Percentiles rank a stretch among this genome's conserved stretches.
Conservation (phyloP, 30 jellyfish, hydroid and myxozoan species). For the Catostylus mosaicus region DNA sequence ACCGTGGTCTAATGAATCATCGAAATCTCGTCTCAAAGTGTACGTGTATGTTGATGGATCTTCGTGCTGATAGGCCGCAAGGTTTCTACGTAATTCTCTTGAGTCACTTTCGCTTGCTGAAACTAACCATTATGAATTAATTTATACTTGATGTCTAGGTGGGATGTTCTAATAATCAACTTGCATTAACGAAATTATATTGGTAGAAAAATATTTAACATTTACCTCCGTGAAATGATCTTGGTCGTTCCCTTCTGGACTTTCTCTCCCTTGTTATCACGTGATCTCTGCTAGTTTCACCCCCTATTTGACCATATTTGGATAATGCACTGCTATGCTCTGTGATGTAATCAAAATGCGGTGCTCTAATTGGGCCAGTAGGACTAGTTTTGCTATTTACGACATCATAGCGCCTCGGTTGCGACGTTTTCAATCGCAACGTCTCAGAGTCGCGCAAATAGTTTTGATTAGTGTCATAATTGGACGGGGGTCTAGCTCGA, state of each 20-base stretch:
- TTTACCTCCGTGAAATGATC: slow-evolving; percentile 66
- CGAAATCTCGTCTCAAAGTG: background rate
- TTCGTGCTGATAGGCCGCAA: slow-evolving; percentile 22
- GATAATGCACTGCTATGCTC: background rate
- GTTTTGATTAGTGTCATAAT: slow-evolving; percentile 16
- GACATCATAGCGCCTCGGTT: slow-evolving; percentile 9
- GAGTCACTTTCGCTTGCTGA: slow-evolving; percentile 41
- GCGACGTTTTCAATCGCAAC: slow-evolving; percentile 7
- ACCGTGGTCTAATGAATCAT: too few species aligned
- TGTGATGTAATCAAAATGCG: slow-evolving; percentile 35
- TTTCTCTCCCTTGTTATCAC: slow-evolving; percentile 28
- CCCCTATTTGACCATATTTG: background rate
- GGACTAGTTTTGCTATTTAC: background rate
- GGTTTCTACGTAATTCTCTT: slow-evolving; percentile 23
- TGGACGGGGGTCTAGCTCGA: background rate
- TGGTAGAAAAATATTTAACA: too few species aligned
- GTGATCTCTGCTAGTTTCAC: background rate
- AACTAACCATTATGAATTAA: background rate
- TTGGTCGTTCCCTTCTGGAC: slow-evolving; percentile 66
- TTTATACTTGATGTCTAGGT: too few species aligned
- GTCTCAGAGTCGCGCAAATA: slow-evolving; percentile 5
- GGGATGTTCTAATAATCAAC: too few species aligned
- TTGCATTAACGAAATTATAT: too few species aligned
- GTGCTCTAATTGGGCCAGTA: slow-evolving; percentile 26
- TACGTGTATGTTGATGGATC: slow-evolving; percentile 4